phyloP scores from a whole-genome alignment of 2,797 vertebrate genomes.

The Darevskia mixta region DNA sequence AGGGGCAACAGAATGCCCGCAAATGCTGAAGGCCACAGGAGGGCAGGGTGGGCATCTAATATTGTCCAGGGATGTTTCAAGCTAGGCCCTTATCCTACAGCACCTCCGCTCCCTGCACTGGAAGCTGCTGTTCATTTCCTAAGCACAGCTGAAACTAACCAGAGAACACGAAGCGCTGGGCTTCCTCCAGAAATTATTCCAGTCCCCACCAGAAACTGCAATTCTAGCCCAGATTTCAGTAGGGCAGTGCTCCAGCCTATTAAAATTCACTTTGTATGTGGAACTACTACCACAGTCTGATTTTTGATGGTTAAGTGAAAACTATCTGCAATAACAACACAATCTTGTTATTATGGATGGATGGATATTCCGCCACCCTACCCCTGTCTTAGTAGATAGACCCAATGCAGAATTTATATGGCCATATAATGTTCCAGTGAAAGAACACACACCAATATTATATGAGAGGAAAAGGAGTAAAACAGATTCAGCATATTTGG shows the following conservation, averaged over 20 bases:
- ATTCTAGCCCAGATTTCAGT: background rate
- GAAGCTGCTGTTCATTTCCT: background rate
- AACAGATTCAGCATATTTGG: constrained; percentile 57
- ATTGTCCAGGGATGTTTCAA: background rate
- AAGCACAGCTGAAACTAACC: background rate
- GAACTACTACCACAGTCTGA: background rate
- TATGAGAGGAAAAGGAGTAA: constrained; percentile 56
- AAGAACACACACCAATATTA: constrained; percentile 52
- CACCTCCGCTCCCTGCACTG: background rate
- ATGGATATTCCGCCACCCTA: constrained; percentile 46
- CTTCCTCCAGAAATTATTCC: background rate
- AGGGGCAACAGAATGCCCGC: no score
- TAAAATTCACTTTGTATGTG: background rate
- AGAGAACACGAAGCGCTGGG: background rate
- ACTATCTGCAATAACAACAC: constrained; percentile 16
- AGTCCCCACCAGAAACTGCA: background rate
- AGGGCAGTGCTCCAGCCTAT: background rate
- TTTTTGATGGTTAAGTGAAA: constrained; percentile 38
- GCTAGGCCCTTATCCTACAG: background rate
- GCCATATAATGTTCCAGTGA: constrained; percentile 65
- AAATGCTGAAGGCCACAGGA: no score
- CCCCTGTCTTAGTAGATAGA: background rate
- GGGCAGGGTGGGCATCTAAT: background rate
- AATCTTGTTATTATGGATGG: constrained; percentile 27
- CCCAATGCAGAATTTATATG: constrained; percentile 61